Conservation (phyloP, 2,888 invertebrate species). For the Drosophila incognita region DNA sequence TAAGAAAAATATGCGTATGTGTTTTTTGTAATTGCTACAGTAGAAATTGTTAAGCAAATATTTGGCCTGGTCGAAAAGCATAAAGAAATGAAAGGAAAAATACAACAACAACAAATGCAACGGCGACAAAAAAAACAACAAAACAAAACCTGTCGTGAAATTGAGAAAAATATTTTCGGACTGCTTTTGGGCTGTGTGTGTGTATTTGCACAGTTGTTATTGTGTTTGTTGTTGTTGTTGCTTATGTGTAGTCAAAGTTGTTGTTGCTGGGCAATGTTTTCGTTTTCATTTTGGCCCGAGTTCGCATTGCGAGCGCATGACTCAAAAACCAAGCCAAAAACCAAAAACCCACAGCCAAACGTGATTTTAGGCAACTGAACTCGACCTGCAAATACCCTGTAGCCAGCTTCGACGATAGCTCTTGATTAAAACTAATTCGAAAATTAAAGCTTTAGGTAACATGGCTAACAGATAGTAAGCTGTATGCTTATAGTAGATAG, state of each 20-base stretch:
- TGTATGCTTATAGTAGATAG: not conserved
- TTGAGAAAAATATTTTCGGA: conserved; percentile 62
- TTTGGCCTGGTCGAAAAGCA: conserved; percentile 51
- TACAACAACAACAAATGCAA: conserved; percentile 34
- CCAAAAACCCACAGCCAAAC: not conserved
- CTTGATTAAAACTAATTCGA: not conserved
- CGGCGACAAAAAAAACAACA: conserved; percentile 19
- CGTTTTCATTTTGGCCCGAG: conserved; percentile 60
- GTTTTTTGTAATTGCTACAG: conserved; percentile 60
- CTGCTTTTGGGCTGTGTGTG: conserved; percentile 36
- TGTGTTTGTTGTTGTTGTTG: conserved; percentile 26
- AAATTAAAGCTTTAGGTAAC: not conserved
- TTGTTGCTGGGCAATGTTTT: conserved; percentile 54
- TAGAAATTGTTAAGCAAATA: conserved; percentile 77
- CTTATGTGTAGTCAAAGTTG: conserved; percentile 20
- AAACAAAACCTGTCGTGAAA: conserved; percentile 71
- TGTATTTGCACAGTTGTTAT: conserved; percentile 70
- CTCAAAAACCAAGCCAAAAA: conserved; percentile 53
- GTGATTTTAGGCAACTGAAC: not conserved
- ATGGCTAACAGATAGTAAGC: not conserved
- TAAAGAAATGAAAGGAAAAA: conserved; percentile 54
- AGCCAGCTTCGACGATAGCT: not conserved
- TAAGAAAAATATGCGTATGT: conserved; percentile 25
- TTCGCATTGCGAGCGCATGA: conserved; percentile 60
- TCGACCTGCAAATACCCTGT: conserved; percentile 29